phyloP scores from a whole-genome alignment of 2,797 vertebrate species.

The Pterois miles region DNA sequence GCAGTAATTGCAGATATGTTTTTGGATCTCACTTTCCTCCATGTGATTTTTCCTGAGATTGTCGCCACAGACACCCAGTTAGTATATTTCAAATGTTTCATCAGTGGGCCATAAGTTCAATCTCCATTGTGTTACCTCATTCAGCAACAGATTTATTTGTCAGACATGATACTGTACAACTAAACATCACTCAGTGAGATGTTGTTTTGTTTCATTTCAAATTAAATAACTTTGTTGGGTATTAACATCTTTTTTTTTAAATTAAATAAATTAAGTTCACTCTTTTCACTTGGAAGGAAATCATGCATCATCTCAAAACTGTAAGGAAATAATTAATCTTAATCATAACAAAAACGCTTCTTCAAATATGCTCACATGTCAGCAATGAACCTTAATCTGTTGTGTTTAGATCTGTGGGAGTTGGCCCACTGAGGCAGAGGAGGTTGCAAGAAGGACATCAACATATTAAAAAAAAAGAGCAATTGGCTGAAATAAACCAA shows the following conservation, averaged over 20 bases:
- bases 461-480: too few species aligned
- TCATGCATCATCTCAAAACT: background rate
- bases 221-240: background rate
- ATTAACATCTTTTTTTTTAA: background rate
- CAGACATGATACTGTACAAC: background rate
- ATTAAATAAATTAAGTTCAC: background rate
- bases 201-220: background rate
- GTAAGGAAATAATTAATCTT: background rate
- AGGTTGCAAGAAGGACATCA: too few species aligned
- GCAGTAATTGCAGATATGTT: too few species aligned
- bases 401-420: background rate
- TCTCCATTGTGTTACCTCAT: too few species aligned
- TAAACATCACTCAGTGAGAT: background rate
- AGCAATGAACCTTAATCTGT: background rate
- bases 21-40: too few species aligned
- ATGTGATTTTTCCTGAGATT: too few species aligned
- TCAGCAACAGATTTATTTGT: too few species aligned
- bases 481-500: too few species aligned
- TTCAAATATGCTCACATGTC: background rate
- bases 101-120: too few species aligned
- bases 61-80: too few species aligned
- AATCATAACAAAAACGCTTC: background rate
- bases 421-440: too few species aligned
- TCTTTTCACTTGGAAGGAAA: background rate
- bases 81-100: too few species aligned